These are phyloP conservation scores for Zaprionus tsacasi DNA, from an alignment of 1,140 invertebrate genomes.

Conservation along the genomic window DNA sequence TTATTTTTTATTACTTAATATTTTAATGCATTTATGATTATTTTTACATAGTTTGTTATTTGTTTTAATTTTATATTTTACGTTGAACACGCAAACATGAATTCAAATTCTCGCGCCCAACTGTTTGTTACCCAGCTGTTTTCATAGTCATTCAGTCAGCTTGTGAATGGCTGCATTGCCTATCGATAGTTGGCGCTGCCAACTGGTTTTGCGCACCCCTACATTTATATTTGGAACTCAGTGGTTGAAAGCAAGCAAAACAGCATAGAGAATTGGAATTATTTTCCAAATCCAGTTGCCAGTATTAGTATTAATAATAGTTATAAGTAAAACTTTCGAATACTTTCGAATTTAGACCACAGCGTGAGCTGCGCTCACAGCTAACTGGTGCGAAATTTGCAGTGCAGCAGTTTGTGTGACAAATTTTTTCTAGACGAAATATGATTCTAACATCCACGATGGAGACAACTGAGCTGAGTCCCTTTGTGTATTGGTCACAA, in stretches of 20 bases:
- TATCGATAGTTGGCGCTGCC: constrained; percentile 29
- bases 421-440: neutral
- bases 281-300: neutral
- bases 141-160: constrained; percentile 25
- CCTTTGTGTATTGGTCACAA: constrained; percentile 97
- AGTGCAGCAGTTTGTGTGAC: neutral
- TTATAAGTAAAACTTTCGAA: neutral
- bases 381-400: neutral
- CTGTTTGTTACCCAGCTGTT: neutral
- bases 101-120: constrained; percentile 10
- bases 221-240: neutral
- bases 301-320: too few relatives aligned
- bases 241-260: neutral
- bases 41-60: neutral
- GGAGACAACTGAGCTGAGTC: constrained; percentile 85
- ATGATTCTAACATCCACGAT: constrained; percentile 29
- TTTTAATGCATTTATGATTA: neutral
- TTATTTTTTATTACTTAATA: neutral
- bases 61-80: too few relatives aligned
- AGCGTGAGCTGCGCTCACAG: neutral
- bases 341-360: neutral
- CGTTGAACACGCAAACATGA: neutral
- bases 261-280: neutral
- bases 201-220: neutral
- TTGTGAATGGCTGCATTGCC: neutral